Evolutionary conservation across 2,113 vertebrate genomes (phyloP).

Genomic region (Nyctibius bracteatus): DNA sequence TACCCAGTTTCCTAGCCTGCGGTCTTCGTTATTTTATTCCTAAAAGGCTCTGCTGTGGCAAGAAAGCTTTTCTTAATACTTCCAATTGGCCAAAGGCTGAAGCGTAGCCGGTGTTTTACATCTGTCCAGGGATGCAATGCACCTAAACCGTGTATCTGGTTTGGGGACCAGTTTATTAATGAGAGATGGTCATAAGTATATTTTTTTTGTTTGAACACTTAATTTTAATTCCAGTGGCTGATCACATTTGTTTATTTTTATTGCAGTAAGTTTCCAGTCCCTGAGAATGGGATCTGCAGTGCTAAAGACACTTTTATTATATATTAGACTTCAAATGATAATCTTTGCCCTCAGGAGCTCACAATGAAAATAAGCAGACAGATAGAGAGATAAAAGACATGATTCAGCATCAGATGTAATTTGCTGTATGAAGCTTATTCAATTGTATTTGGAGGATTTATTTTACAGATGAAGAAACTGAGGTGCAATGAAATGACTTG

Average conservation of each 20-base stretch:
- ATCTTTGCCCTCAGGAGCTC: conserved; percentile 48
- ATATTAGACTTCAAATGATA: conserved; percentile 35
- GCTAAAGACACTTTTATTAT: conserved; percentile 54
- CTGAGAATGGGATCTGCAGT: not conserved
- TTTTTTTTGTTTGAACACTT: not conserved
- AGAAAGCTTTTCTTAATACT: not conserved
- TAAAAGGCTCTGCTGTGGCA: not conserved
- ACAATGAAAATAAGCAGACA: conserved; percentile 55
- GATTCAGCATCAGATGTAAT: conserved; percentile 61
- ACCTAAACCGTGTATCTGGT: not conserved
- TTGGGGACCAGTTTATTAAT: not conserved
- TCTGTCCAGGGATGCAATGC: not conserved
- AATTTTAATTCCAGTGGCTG: conserved; percentile 27
- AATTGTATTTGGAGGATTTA: conserved; percentile 60
- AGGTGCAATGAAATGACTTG: conserved; percentile 22
- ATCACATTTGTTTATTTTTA: conserved; percentile 51
- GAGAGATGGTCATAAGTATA: not conserved
- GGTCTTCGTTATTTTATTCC: not conserved
- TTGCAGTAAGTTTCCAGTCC: not conserved
- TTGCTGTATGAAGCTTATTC: conserved; percentile 58
- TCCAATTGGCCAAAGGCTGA: not conserved
- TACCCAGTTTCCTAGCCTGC: fast-evolving
- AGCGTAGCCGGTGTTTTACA: not conserved
- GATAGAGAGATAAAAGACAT: conserved; percentile 59
- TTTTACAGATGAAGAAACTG: conserved; percentile 55